phyloP scores from a whole-genome alignment of 1,140 invertebrate genomes.

The Meloidogyne hapla region DNA sequence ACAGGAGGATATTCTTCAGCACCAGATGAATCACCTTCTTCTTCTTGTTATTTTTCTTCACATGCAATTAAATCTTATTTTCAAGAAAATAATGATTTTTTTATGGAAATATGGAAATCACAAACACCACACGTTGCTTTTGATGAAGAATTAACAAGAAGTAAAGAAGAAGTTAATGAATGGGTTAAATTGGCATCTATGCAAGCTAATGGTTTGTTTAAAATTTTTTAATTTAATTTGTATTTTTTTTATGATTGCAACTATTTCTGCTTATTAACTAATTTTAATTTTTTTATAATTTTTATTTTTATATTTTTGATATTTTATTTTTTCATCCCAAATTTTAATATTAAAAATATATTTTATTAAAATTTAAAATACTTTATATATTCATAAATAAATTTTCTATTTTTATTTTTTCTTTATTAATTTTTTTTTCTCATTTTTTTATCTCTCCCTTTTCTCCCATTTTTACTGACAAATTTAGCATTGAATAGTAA shows the following conservation, averaged over 20 bases:
- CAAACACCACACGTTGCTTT: constrained; percentile 56
- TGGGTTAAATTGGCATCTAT: constrained; percentile 57
- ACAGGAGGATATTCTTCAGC: background rate
- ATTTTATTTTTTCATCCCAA: background rate
- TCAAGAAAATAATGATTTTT: constrained; percentile 51
- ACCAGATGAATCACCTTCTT: constrained; percentile 38
- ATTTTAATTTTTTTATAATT: too few relatives aligned
- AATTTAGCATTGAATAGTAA: too few relatives aligned
- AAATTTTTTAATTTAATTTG: background rate
- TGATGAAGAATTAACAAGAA: constrained; percentile 56
- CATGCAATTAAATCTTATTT: constrained; percentile 63
- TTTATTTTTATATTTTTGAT: too few relatives aligned
- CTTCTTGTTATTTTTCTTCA: constrained; percentile 61
- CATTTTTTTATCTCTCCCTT: background rate
- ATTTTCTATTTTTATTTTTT: background rate
- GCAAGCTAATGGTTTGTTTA: constrained; percentile 53
- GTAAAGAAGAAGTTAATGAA: constrained; percentile 41
- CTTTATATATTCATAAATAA: too few relatives aligned
- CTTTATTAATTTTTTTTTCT: background rate
- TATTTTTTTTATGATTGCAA: background rate
- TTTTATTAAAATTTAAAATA: too few relatives aligned
- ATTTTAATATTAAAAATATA: background rate
- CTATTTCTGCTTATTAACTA: too few relatives aligned
- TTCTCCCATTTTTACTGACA: background rate
- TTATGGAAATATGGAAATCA: constrained; percentile 54